Conservation (phyloP, 1,140 invertebrate genomes). For the Glomeris maerens region DNA sequence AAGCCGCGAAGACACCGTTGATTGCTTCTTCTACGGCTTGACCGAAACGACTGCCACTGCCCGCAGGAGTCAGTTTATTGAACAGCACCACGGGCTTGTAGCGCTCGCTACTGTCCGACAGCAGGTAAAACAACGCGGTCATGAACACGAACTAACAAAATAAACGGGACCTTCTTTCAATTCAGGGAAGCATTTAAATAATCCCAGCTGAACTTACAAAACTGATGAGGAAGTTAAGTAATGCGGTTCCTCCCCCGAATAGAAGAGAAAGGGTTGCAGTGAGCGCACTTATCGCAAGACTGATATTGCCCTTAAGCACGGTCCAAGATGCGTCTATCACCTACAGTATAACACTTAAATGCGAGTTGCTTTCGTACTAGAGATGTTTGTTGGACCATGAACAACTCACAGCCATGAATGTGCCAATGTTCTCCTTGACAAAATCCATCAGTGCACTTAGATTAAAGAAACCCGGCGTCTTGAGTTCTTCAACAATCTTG, state of each 20-base stretch:
- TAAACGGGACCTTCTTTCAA: not conserved
- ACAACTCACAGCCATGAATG: constrained; percentile 56
- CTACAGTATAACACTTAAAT: constrained; percentile 22
- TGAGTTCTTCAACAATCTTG: constrained; percentile 50
- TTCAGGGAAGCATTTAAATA: not conserved
- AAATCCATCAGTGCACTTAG: constrained; percentile 59
- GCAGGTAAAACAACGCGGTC: constrained; percentile 86
- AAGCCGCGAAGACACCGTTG: constrained; percentile 76
- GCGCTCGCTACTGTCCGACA: constrained; percentile 69
- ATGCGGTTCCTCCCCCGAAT: constrained; percentile 78
- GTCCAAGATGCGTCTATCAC: constrained; percentile 77
- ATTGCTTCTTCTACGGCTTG: constrained; percentile 56
- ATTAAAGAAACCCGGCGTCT: constrained; percentile 29
- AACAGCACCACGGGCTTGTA: constrained; percentile 85
- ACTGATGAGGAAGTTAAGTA: constrained; percentile 84
- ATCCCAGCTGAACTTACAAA: constrained; percentile 43
- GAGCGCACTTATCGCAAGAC: constrained; percentile 68
- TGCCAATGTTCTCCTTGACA: constrained; percentile 82
- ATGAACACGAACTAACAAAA: constrained; percentile 73
- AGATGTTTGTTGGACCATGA: not conserved
- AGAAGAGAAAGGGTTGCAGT: constrained; percentile 74
- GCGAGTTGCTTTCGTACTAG: not conserved
- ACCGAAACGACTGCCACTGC: constrained; percentile 45
- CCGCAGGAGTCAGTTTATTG: constrained; percentile 51
- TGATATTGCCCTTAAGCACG: constrained; percentile 81